These are phyloP conservation scores for Alfaro cultratus DNA, from an alignment of 2,797 vertebrate species.

Conservation along the genomic window DNA sequence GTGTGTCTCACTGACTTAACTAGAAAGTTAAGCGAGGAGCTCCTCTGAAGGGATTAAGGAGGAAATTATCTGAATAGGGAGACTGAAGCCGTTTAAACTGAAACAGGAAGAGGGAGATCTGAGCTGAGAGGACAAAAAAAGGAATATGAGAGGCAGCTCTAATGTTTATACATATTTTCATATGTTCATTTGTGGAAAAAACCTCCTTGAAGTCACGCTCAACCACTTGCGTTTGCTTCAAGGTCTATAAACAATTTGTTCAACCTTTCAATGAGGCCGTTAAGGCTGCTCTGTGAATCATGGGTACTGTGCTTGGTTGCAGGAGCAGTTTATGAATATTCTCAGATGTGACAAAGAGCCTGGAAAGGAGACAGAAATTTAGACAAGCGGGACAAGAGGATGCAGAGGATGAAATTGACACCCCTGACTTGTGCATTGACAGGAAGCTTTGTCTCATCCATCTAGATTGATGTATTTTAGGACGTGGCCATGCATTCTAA, in stretches of 20 bases:
- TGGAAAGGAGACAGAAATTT: slow-evolving; percentile 29
- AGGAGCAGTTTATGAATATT: slow-evolving; percentile 27
- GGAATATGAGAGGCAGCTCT: slow-evolving; percentile 29
- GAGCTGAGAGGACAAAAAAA: slow-evolving; percentile 32
- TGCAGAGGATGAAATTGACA: slow-evolving; percentile 32
- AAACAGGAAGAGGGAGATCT: slow-evolving; percentile 61
- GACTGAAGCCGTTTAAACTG: slow-evolving; percentile 70
- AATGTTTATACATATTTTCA: slow-evolving; percentile 28
- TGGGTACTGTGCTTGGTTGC: neutral
- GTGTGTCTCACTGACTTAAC: slow-evolving; percentile 70
- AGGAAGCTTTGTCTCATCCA: slow-evolving; percentile 28
- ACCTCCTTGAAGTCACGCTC: slow-evolving; percentile 30
- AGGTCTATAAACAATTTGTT: slow-evolving; percentile 28
- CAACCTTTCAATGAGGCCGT: slow-evolving; percentile 22
- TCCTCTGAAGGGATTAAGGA: slow-evolving; percentile 69
- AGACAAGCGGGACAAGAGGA: slow-evolving; percentile 28
- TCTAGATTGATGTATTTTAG: slow-evolving; percentile 26
- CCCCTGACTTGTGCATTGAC: slow-evolving; percentile 25
- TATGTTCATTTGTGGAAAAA: slow-evolving; percentile 44
- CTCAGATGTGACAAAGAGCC: slow-evolving; percentile 1
- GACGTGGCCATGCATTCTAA: slow-evolving; percentile 42
- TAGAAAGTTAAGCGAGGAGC: slow-evolving; percentile 68
- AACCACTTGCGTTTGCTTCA: slow-evolving; percentile 29
- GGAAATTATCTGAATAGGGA: slow-evolving; percentile 74
- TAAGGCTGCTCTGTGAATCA: slow-evolving; percentile 29